Conservation (phyloP, 2,797 vertebrate genomes). For the Pantherophis vulpinus region DNA sequence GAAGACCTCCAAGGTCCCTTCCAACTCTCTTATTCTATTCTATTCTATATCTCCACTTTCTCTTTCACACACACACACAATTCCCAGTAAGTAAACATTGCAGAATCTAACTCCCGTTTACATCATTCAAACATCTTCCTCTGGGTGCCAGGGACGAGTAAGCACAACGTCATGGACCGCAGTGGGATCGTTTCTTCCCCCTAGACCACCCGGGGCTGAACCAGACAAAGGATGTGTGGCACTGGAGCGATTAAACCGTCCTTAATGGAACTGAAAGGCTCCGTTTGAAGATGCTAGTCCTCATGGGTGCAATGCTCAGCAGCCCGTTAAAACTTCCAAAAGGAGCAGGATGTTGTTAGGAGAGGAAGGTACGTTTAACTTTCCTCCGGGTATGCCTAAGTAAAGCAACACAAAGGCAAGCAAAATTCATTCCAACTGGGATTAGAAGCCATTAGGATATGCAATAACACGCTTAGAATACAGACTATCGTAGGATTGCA, state of each 20-base stretch:
- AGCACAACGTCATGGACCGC: not conserved
- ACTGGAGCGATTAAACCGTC: not conserved
- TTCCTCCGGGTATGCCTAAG: not conserved
- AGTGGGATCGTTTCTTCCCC: not conserved
- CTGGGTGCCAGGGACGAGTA: not conserved
- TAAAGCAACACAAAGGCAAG: not conserved
- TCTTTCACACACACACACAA: not conserved
- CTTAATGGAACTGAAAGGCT: not conserved
- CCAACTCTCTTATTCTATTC: too few species aligned
- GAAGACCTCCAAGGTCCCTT: too few species aligned
- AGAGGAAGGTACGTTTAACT: not conserved
- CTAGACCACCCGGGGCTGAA: not conserved
- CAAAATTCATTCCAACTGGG: not conserved
- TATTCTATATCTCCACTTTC: too few species aligned
- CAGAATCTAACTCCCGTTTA: not conserved
- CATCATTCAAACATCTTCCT: not conserved
- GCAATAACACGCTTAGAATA: not conserved
- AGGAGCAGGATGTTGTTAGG: not conserved
- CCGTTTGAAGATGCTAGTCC: not conserved
- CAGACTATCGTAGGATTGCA: not conserved
- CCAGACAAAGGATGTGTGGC: not conserved
- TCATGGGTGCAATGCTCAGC: not conserved
- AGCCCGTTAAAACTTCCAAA: not conserved
- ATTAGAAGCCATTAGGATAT: not conserved
- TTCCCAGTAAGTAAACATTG: not conserved